Percentiles rank a stretch among this genome's conserved stretches.
These are phyloP conservation scores for Rhea americana DNA, from an alignment of 2,113 vertebrate species.

Conservation along the genomic window DNA sequence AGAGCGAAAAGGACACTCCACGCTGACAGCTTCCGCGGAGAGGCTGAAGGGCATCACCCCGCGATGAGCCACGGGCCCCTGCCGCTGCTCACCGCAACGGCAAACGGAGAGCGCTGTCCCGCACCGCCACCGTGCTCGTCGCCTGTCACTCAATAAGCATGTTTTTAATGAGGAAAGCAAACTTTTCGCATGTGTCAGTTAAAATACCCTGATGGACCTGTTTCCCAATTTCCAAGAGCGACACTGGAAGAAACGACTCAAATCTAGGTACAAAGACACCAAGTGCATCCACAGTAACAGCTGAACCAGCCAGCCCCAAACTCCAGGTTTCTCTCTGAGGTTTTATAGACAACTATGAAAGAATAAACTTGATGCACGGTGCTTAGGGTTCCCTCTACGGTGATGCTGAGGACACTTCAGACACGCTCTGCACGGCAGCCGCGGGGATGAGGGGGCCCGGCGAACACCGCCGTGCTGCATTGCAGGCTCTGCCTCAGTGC, in stretches of 20 bases:
- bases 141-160: fast-evolving
- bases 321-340: background rate
- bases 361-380: background rate
- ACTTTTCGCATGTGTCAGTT: fast-evolving
- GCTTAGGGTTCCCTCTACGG: background rate
- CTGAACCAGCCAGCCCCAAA: background rate
- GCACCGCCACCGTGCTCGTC: fast-evolving
- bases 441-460: too few relatives aligned
- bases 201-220: fast-evolving
- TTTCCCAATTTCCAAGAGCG: fast-evolving
- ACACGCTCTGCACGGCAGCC: fast-evolving
- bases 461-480: background rate
- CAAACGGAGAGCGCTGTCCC: fast-evolving
- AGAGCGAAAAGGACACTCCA: background rate
- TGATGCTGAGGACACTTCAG: background rate
- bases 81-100: fast-evolving
- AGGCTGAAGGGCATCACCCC: background rate
- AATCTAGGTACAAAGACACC: background rate
- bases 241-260: fast-evolving
- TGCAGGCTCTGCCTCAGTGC: fast-evolving
- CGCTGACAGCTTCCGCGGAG: fast-evolving
- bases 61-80: fast-evolving
- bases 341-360: background rate
- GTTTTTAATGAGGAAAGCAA: fast-evolving
- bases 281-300: fast-evolving